phyloP scores from a whole-genome alignment of 2,888 invertebrate genomes.

The Automeris io region DNA sequence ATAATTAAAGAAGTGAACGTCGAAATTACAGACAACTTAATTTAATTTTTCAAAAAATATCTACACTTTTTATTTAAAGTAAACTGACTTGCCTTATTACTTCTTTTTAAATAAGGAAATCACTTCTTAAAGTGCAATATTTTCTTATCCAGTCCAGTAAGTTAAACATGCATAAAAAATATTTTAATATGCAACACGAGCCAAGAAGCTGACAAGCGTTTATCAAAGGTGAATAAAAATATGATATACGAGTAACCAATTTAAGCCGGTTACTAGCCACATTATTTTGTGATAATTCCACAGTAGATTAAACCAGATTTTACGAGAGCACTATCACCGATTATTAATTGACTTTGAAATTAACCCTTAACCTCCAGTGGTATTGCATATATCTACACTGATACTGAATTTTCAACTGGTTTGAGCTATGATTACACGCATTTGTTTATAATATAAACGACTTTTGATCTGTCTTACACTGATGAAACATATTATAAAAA shows the following conservation, averaged over 20 bases:
- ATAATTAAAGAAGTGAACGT: too few species aligned
- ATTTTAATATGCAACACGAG: too few species aligned
- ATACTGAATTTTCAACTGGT: conserved; percentile 4
- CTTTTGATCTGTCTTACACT: neutral
- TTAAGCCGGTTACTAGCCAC: neutral
- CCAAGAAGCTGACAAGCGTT: too few species aligned
- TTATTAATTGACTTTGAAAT: neutral
- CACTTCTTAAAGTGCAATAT: too few species aligned
- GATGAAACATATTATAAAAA: neutral
- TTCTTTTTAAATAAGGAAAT: too few species aligned
- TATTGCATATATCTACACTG: neutral
- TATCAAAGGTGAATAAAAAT: neutral
- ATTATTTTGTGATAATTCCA: neutral
- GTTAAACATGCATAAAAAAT: too few species aligned
- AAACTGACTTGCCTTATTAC: too few species aligned
- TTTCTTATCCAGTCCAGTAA: too few species aligned
- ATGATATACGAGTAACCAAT: neutral
- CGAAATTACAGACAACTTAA: too few species aligned
- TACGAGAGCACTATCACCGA: conserved; percentile 4
- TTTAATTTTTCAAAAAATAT: too few species aligned
- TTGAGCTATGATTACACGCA: neutral
- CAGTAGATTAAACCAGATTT: conserved; percentile 5
- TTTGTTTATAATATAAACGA: neutral
- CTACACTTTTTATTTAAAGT: too few species aligned
- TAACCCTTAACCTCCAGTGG: conserved; percentile 7